These are phyloP conservation scores for Sialia sialis DNA, from an alignment of 2,113 vertebrate species.

Conservation along the genomic window DNA sequence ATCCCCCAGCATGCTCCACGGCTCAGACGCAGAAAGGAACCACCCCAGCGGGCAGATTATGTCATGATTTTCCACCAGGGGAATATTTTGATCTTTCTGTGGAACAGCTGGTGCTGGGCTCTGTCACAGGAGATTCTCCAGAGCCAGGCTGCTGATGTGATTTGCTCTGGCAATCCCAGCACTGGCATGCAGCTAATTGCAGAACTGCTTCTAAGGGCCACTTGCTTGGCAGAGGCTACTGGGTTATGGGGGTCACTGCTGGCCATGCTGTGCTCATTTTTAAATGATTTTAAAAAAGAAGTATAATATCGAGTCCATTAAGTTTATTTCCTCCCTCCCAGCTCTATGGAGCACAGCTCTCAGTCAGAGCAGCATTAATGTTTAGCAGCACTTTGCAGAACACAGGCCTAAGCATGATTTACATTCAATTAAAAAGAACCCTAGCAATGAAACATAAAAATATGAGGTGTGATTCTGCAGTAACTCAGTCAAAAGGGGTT, in stretches of 20 bases:
- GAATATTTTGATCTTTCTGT: background rate
- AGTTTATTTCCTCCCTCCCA: background rate
- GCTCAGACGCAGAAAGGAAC: background rate
- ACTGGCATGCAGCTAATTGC: background rate
- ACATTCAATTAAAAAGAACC: conserved; percentile 15
- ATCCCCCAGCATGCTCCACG: background rate
- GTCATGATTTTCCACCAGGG: background rate
- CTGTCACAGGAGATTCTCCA: background rate
- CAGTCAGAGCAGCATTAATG: background rate
- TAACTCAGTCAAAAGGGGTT: background rate
- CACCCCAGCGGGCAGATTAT: background rate
- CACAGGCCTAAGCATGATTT: background rate
- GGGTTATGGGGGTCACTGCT: background rate
- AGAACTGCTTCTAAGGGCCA: background rate
- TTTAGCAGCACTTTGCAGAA: background rate
- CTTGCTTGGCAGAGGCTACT: background rate
- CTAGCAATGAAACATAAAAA: background rate
- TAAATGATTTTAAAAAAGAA: background rate
- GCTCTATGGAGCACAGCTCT: background rate
- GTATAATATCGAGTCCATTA: background rate
- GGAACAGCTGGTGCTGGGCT: conserved; percentile 20
- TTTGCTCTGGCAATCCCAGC: conserved; percentile 3
- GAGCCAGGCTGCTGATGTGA: background rate
- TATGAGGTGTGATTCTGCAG: background rate
- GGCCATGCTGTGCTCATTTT: background rate